Base-by-base conservation (phyloP, 2,888 invertebrate species). In the Psylliodes chrysocephalus region DNA sequence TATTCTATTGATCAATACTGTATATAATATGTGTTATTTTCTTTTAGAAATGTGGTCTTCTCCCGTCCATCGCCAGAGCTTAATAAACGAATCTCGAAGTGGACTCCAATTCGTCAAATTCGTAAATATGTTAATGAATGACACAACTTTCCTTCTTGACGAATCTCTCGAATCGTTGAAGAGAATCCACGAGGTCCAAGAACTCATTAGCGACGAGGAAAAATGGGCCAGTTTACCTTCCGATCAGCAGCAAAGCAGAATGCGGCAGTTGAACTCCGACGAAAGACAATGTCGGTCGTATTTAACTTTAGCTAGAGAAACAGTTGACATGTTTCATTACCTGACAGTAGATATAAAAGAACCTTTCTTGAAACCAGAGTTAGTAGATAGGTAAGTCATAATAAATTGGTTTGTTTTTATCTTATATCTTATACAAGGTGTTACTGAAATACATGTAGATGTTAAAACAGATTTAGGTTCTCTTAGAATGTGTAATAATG, bases 271-370 rank as follows among this genome's bases (percentile, higher is more conserved):
- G 54, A 86, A 89, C 33, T 91, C 92, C 56, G 94, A 95, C 83
- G 95, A 95, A 82, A 84, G 94, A 2, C 94, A 94, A 81, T 94
- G 94, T 79, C 89, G 92, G 57, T 95, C 95, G 0, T 96, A 96
- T 82, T 86, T 96, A 73, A 96, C 96, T 1, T 84, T 97, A 65
- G 96, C 95, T 46, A 88, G 94, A 70, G 98, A 98, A 83, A 98
- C 98, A 0, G 96, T 99, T 51, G 96, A 98, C 81, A 96, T 99
- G 96, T 92, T 99, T 82, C 94, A 96, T 81, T 97, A 98, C 83
- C 86, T 99, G 74, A 97, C 98, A 15, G 92, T 92, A 75, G 93
- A 96, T 78, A 97, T 98, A 73, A 92, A 92, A 77, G 94, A 96
- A 79, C 97, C 98, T 40, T 99, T 99, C 85, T 87, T 97, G 74